phyloP scores from a whole-genome alignment of 2,113 vertebrate genomes.

The Platycercus adscitus region DNA sequence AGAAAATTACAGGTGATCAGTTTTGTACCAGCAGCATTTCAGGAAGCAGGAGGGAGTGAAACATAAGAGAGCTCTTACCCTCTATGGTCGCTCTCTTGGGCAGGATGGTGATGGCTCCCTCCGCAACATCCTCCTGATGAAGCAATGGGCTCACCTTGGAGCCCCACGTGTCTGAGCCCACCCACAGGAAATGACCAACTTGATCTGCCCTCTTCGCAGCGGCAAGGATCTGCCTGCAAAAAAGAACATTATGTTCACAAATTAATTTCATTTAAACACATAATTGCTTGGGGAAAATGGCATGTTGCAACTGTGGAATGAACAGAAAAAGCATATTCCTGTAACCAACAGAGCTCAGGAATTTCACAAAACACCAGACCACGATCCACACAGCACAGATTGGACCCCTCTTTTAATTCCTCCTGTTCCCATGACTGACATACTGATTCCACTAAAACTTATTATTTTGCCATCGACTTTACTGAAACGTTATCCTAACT shows the following conservation, averaged over 20 bases:
- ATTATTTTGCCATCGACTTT: not conserved
- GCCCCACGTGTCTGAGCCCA: constrained; percentile 98
- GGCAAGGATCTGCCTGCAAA: constrained; percentile 88
- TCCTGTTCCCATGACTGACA: not conserved
- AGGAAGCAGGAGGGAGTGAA: not conserved
- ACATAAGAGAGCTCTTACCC: constrained; percentile 71
- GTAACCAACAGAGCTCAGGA: not conserved
- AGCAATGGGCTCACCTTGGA: constrained; percentile 88
- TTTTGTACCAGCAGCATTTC: not conserved
- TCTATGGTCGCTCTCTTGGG: constrained; percentile 90
- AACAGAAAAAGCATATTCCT: not conserved
- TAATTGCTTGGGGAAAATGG: not conserved
- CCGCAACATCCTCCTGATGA: constrained; percentile 88
- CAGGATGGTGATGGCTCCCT: constrained; percentile 93
- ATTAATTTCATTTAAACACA: not conserved
- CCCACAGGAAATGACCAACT: constrained; percentile 94
- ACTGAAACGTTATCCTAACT: not conserved
- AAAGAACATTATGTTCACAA: not conserved
- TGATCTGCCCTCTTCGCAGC: constrained; percentile 90
- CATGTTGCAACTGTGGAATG: not conserved
- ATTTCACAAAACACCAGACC: not conserved
- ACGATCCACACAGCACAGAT: not conserved
- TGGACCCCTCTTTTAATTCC: not conserved
- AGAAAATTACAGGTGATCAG: fast-evolving
- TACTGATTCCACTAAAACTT: not conserved